Evolutionary conservation across 2,797 vertebrate genomes (phyloP).

Genomic region (Trachops cirrhosus): DNA sequence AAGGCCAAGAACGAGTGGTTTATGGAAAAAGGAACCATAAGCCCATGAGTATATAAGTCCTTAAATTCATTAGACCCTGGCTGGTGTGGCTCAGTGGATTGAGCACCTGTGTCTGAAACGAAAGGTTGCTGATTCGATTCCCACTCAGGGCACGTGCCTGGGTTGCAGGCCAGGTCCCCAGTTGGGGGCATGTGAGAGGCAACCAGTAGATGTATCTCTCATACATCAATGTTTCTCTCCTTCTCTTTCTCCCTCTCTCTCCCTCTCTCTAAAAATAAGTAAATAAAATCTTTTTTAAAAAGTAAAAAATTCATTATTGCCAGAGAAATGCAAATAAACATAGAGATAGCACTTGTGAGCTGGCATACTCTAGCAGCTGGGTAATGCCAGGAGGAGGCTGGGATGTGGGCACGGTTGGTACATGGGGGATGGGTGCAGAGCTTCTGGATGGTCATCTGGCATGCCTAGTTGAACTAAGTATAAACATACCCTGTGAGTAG

Average conservation of each 20-base stretch:
- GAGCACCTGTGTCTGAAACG: too few species aligned
- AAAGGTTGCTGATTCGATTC: too few species aligned
- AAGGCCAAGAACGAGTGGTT: background rate
- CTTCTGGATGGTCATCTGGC: background rate
- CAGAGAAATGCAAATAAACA: background rate
- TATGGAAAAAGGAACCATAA: background rate
- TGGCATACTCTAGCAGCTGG: background rate
- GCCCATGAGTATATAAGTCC: background rate
- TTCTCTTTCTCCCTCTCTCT: too few species aligned
- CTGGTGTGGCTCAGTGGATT: too few species aligned
- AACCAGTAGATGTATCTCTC: too few species aligned
- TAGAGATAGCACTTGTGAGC: background rate
- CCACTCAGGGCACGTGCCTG: too few species aligned
- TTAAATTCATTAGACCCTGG: background rate
- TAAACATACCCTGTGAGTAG: background rate
- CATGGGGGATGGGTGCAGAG: rapidly evolving
- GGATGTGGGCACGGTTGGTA: background rate
- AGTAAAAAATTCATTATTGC: too few species aligned
- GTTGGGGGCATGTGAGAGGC: too few species aligned
- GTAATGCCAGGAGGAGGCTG: background rate
- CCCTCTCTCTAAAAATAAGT: too few species aligned
- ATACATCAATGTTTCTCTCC: too few species aligned
- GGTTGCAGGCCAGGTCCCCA: too few species aligned
- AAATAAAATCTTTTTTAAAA: too few species aligned
- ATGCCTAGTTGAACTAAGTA: background rate